Evolutionary conservation across 2,797 vertebrate species (phyloP).

Genomic region (Hippocampus kuda): DNA sequence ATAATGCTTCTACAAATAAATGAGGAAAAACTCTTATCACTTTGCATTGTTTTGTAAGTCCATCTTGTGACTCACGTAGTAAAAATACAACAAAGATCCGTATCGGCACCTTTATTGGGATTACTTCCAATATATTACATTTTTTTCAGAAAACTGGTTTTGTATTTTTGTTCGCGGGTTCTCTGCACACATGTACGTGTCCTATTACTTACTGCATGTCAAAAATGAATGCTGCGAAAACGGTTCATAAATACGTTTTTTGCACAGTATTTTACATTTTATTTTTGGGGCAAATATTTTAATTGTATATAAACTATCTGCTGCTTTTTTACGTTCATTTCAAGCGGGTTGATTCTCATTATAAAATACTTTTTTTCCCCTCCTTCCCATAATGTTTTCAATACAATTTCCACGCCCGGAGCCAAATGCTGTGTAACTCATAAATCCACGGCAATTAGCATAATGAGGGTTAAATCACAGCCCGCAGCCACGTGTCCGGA

Average conservation of each 20-base stretch:
- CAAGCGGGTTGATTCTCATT: not conserved
- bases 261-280: not conserved
- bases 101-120: not conserved
- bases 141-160: too few relatives aligned
- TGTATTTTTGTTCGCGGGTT: too few relatives aligned
- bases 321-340: not conserved
- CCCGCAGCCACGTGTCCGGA: slow-evolving; percentile 41
- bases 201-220: not conserved
- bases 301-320: not conserved
- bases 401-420: slow-evolving; percentile 7
- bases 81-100: not conserved
- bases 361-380: not conserved
- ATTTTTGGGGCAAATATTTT: not conserved
- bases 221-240: not conserved
- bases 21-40: too few relatives aligned
- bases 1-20: too few relatives aligned
- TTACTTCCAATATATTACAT: not conserved
- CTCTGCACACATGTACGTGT: not conserved
- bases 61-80: not conserved
- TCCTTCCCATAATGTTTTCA: not conserved
- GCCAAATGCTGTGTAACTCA: slow-evolving; percentile 40
- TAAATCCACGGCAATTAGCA: slow-evolving; percentile 63
- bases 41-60: too few relatives aligned
- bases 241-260: not conserved
- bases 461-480: slow-evolving; percentile 64